Conservation (phyloP, 2,797 vertebrate species). For the Lateolabrax maculatus region DNA sequence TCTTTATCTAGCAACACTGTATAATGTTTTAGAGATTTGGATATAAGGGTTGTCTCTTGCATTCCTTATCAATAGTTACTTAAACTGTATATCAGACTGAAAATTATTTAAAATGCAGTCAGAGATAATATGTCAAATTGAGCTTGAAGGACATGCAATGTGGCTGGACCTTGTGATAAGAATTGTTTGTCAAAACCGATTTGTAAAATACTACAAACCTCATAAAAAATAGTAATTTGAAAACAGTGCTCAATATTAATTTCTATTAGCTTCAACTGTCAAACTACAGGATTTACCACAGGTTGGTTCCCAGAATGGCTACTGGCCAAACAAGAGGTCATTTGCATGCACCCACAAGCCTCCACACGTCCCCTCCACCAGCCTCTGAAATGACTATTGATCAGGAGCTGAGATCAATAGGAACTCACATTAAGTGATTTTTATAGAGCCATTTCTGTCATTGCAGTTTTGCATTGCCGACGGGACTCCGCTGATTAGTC, state of each 20-base stretch:
- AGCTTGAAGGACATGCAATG: not conserved
- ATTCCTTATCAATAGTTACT: not conserved
- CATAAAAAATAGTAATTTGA: not conserved
- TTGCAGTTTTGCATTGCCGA: not conserved
- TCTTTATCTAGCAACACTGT: not conserved
- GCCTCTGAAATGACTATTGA: conserved; percentile 54
- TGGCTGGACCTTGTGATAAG: not conserved
- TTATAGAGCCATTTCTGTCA: not conserved
- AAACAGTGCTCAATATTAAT: not conserved
- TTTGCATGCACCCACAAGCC: conserved; percentile 2
- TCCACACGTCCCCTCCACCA: conserved; percentile 1
- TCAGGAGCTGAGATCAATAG: conserved; percentile 40
- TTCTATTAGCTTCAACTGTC: not conserved
- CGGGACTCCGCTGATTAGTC: conserved; percentile 15
- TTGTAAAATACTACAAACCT: not conserved
- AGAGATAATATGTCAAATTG: not conserved
- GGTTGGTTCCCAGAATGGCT: not conserved
- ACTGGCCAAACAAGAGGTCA: conserved; percentile 21
- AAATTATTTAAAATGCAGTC: not conserved
- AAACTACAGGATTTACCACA: not conserved
- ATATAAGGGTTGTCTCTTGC: too few relatives aligned
- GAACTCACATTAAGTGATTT: conserved; percentile 43
- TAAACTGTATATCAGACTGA: not conserved
- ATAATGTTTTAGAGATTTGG: not conserved
- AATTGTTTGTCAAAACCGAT: not conserved